Evolutionary conservation across 2,797 vertebrate genomes (phyloP), one percentile per base, ranked within the genome.

Genomic region (Chromis chromis): DNA sequence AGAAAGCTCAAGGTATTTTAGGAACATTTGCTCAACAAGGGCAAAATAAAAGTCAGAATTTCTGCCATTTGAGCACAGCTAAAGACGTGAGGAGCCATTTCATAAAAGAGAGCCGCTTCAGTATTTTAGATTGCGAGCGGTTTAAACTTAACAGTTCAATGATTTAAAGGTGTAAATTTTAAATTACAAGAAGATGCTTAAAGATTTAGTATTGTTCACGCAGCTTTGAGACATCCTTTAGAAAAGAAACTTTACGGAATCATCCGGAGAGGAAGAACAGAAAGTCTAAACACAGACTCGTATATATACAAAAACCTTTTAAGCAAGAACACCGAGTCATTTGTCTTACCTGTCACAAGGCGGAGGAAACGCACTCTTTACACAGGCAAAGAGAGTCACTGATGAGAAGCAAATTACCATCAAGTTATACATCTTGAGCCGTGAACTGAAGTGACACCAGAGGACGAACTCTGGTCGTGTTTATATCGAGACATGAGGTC

Each of bases 301-400:
- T 21, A 19, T 49, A 49, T 21, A 49, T 21, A 49, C 12, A 31
- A 50, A 48, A 21, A 25, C 0, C 44, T 46, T 46, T 27, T 25
- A 6, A 31, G 4, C 33, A 16, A 19, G 52, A 40, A 22, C 36
- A 3, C 13, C 19, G 0, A 16, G n/a, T 24, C 8, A 7, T 33
- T 19, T 7, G 2, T 49, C 87, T 86, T 87, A 96, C 96, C 96
- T 95, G 80, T 95, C 92, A 85, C 96, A 96, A 0, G 95, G 95
- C 1, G 93, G 92, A 0, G 88, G 92, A 0, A 90, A 46, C 1
- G 68, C 57, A 19, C 50, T 10, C 21, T 46, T 48, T 1, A 46
- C 66, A 16, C 39, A 11, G 16, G 40, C 39, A 0, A 66, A n/a
- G 9, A 92, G 39, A 4, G 64, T 25, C 22, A 79, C 1, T 4